Percentiles rank a stretch among this genome's conserved stretches.
phyloP scores from a whole-genome alignment of 2,797 vertebrate species.

The Artibeus jamaicensis region DNA sequence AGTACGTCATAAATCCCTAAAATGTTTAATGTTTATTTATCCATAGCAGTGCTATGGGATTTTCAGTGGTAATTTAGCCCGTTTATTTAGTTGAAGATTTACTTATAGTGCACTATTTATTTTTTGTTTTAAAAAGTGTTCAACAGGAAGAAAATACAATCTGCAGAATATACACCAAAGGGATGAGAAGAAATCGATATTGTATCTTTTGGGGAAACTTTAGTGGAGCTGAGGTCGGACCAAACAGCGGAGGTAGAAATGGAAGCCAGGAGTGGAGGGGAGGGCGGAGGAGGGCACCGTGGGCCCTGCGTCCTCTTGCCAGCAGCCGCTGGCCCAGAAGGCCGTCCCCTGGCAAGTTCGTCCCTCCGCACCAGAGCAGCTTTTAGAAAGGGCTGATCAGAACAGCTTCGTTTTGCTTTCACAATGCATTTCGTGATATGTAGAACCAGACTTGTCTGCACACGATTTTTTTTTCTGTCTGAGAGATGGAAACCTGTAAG shows the following conservation, averaged over 20 bases:
- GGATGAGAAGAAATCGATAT: background rate
- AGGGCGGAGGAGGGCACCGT: background rate
- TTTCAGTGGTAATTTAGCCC: slow-evolving; percentile 1
- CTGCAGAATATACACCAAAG: background rate
- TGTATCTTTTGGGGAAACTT: background rate
- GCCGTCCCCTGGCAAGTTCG: background rate
- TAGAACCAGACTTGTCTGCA: background rate
- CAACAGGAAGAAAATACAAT: background rate
- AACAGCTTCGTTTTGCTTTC: background rate
- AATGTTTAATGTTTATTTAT: slow-evolving; percentile 45
- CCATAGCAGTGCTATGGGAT: background rate
- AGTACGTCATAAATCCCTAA: background rate
- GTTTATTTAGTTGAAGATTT: slow-evolving; percentile 32
- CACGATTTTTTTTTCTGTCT: background rate
- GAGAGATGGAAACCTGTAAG: background rate
- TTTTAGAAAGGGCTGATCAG: background rate
- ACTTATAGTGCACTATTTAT: background rate
- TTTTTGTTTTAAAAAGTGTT: background rate
- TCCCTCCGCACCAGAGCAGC: background rate
- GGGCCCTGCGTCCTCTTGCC: background rate
- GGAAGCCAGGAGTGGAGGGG: background rate
- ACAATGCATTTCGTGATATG: background rate
- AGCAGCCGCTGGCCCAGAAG: background rate
- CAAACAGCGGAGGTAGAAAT: background rate
- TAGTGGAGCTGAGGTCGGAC: background rate